phyloP scores from a whole-genome alignment of 2,888 invertebrate genomes.

The Barypeithes pellucidus region DNA sequence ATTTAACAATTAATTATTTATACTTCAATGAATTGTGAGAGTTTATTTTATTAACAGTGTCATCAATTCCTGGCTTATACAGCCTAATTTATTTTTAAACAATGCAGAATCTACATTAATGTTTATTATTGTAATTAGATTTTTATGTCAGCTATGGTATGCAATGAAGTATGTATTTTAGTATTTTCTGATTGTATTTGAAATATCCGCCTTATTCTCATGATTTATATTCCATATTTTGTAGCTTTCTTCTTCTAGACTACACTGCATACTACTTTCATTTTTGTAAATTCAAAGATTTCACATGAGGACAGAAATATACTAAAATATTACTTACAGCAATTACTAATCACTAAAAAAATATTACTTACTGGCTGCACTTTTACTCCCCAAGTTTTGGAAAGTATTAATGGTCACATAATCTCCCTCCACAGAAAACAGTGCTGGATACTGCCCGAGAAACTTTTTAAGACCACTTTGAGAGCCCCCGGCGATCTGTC shows the following conservation, averaged over 20 bases:
- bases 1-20: constrained; percentile 5
- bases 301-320: too few species aligned
- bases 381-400: constrained; percentile 77
- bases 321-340: too few species aligned
- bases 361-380: constrained; percentile 70
- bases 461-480: constrained; percentile 98
- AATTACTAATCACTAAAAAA: not conserved
- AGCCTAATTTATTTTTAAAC: not conserved
- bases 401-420: constrained; percentile 90
- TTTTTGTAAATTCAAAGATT: not conserved
- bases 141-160: not conserved
- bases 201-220: constrained; percentile 10
- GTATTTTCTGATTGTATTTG: not conserved
- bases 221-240: constrained; percentile 7
- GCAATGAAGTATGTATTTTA: not conserved
- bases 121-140: not conserved
- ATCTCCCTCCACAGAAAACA: constrained; percentile 96
- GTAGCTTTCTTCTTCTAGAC: constrained; percentile 1
- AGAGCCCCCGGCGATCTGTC: constrained; percentile 95
- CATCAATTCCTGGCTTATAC: constrained; percentile 1
- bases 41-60: constrained; percentile 14
- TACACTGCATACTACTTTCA: not conserved
- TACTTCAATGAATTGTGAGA: constrained; percentile 13
- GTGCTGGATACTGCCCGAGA: constrained; percentile 94
- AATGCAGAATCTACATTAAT: constrained; percentile 1